phyloP scores from a whole-genome alignment of 2,113 vertebrate species.

The Myodes glareolus region DNA sequence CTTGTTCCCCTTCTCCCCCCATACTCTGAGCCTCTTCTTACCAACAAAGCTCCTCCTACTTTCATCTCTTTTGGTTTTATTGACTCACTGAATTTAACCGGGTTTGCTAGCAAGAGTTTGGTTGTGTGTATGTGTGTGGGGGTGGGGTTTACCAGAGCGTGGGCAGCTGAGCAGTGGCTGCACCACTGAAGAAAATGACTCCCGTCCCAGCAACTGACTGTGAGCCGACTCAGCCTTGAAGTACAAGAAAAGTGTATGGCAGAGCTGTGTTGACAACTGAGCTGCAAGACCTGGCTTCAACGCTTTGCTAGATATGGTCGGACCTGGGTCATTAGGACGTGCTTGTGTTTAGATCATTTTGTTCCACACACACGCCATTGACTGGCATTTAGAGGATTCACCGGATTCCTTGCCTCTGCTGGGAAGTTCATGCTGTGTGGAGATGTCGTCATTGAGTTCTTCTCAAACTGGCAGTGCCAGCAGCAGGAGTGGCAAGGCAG shows the following conservation, averaged over 20 bases:
- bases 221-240: not conserved
- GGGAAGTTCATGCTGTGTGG: slow-evolving; percentile 8
- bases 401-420: slow-evolving; percentile 6
- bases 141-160: not conserved
- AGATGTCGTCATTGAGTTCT: not conserved
- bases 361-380: not conserved
- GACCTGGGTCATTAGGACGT: not conserved
- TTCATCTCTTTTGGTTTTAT: not conserved
- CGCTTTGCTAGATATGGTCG: not conserved
- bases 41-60: not conserved
- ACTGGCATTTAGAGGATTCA: not conserved
- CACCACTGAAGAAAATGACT: not conserved
- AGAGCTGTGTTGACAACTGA: not conserved
- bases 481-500: not conserved
- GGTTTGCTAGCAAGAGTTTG: not conserved
- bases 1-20: too few species aligned
- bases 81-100: not conserved
- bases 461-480: slow-evolving; percentile 14
- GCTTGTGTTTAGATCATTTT: not conserved
- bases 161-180: not conserved
- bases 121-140: not conserved
- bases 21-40: not conserved
- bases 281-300: not conserved
- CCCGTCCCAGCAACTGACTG: not conserved
- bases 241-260: not conserved